Base-by-base conservation (phyloP, 2,113 vertebrate species). In the Pygoscelis adeliae region DNA sequence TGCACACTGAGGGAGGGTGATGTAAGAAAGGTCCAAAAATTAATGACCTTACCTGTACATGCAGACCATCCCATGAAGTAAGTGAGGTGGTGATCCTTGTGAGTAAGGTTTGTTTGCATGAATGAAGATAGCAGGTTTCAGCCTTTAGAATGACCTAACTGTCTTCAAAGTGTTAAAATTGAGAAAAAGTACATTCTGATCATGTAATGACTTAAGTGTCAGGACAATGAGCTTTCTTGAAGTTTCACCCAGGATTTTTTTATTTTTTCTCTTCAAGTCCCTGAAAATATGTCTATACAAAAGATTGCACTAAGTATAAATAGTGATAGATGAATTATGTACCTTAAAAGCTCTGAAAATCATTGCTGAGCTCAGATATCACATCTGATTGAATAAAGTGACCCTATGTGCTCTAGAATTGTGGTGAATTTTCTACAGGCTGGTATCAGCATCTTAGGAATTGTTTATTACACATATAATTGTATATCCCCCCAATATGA, bases 401-500 rank as follows among this genome's bases (percentile, higher is more conserved):
- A 26, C 14, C 4, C 20, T 58, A 11, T 56, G 50, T 88, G 47
- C 26, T 94, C 26, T 82, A 47, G 50, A 91, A 82, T 30, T 82
- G 26, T 58, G 23, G 8, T 88, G 63, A 50, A n/a, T 91, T 66
- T 92, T 73, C 42, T 42, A 16, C 25, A 61, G 40, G 27, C 13
- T 66, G 10, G 12, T 73, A 42, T 66, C 58, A 76, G 17, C 44
- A 34, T 72, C 29, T 55, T 58, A 29, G 32, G n/a, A 78, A 50
- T 82, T 52, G 18, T 72, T 93, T 86, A 63, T 53, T 36, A 26
- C 5, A 5, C 8, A 25, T 66, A 23, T 30, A 62, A 21, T 9
- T 87, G 13, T 38, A 6, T 29, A 23, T 46, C 6, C 7, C 10
- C 4, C 10, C 30, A 13, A 0, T 23, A 55, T 0, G 2, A 70